phyloP scores from a whole-genome alignment of 2,113 vertebrate species.

The Trinectes maculatus region DNA sequence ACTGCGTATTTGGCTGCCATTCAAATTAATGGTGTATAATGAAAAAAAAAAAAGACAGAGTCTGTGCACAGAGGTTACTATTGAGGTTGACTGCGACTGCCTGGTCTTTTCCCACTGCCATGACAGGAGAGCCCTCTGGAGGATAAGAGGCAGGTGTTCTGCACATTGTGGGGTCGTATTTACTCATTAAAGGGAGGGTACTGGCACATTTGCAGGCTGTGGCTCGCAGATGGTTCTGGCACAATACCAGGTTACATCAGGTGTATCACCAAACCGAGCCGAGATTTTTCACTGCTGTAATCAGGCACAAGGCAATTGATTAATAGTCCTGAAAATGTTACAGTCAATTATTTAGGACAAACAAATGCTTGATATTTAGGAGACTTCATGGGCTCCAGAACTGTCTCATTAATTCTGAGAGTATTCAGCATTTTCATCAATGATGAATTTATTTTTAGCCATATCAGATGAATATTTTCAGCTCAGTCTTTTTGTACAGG shows the following conservation, averaged over 20 bases:
- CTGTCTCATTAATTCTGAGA: too few species aligned
- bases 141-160: slow-evolving; percentile 21
- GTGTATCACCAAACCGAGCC: slow-evolving; percentile 6
- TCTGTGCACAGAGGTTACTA: neutral
- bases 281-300: slow-evolving; percentile 60
- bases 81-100: neutral
- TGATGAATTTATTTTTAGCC: neutral
- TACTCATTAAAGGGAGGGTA: slow-evolving; percentile 27
- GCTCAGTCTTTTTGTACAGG: neutral
- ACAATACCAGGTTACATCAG: slow-evolving; percentile 28
- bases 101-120: slow-evolving; percentile 14
- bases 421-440: neutral
- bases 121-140: slow-evolving; percentile 20
- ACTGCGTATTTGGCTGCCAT: neutral
- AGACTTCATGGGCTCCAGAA: neutral
- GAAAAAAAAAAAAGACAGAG: slow-evolving; percentile 1
- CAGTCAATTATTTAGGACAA: neutral
- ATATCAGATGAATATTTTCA: neutral
- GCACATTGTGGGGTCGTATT: neutral
- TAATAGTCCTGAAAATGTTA: slow-evolving; percentile 10
- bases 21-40: slow-evolving; percentile 13
- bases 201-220: slow-evolving; percentile 31
- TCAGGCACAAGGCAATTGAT: slow-evolving; percentile 44
- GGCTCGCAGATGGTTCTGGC: slow-evolving; percentile 27
- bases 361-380: slow-evolving; percentile 4